Evolutionary conservation across 2,888 invertebrate species (phyloP), one percentile per base, ranked within the genome.

Genomic region (Merodon equestris): DNA sequence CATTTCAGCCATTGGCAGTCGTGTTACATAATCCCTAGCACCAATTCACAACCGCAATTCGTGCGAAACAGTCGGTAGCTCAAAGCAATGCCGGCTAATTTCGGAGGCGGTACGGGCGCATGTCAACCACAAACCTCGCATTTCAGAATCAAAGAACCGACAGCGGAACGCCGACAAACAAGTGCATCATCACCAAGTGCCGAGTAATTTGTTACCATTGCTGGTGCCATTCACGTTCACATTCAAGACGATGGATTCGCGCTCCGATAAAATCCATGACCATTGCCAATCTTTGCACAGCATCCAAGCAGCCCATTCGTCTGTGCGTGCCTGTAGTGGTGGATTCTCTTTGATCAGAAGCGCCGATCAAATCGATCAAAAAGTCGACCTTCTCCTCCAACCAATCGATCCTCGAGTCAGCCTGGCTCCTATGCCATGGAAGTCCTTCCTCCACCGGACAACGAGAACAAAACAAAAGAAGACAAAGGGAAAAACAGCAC

Each of bases 341-440:
- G 70, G 75, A 82, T 84, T 87, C 84, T 83, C 85, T 87, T 87
- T 87, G 87, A 87, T 88, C 87, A 86, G 82, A 79, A 86, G 87
- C 87, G 88, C 86, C 88, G 88, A 88, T 88, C 88, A 88, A 87
- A 87, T 87, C 87, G 88, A 88, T 87, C 87, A 88, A 87, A 88
- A 86, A 86, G 84, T 84, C 86, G 86, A 27, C 86, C 86, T 86
- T 84, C 84, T 85, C 85, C 82, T 82, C 81, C 81, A 81, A 63
- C 50, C 79, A 76, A 70, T 74, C 68, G 85, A 84, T 84, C 84
- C 84, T 85, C 85, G 84, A 84, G 83, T 86, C 85, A 84, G 71
- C 73, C 68, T 57, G 53, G 42, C 27, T 10, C 40, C 12, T 10
- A 64, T 76, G 63, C 47, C n/a, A n/a, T 58, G 70, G 70, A 73